A percentile compares a stretch with the other conserved stretches of the same genome.
Conservation (phyloP, 2,888 invertebrate species). For the Strigamia transsilvanica region DNA sequence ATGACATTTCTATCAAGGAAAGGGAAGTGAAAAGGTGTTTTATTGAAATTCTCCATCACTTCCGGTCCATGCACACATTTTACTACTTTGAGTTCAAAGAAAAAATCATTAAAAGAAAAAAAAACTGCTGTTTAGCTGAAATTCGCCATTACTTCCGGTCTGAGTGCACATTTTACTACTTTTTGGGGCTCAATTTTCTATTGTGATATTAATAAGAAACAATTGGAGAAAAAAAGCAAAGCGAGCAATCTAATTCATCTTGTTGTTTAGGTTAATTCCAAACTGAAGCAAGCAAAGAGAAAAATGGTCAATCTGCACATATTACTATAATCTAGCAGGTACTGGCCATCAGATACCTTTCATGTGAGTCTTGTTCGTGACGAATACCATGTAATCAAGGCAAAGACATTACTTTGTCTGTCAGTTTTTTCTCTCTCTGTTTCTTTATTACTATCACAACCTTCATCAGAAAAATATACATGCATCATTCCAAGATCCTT, state of each 20-base stretch:
- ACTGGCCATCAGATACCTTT: slow-evolving; percentile 28
- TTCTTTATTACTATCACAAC: not conserved
- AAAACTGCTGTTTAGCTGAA: too few species aligned
- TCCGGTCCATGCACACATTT: not conserved
- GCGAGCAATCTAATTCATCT: not conserved
- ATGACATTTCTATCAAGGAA: too few species aligned
- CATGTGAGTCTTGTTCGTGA: slow-evolving; percentile 29
- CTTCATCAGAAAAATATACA: slow-evolving; percentile 15
- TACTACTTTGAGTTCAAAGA: not conserved
- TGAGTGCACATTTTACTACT: not conserved
- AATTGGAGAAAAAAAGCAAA: not conserved
- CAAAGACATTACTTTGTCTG: slow-evolving; percentile 35
- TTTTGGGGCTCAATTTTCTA: not conserved
- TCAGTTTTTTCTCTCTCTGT: not conserved
- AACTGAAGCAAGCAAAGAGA: slow-evolving; percentile 33
- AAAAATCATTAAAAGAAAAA: not conserved
- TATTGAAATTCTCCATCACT: not conserved
- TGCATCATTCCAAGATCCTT: slow-evolving; percentile 20
- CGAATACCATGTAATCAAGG: slow-evolving; percentile 42
- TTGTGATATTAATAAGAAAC: not conserved
- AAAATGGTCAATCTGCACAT: slow-evolving; percentile 24
- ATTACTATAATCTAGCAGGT: slow-evolving; percentile 25
- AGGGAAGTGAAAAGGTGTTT: too few species aligned
- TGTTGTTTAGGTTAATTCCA: not conserved
- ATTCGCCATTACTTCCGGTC: not conserved